Evolutionary conservation across 2,888 invertebrate species (phyloP), one percentile per base, ranked within the genome.

Genomic region (Tiliacea citrago): DNA sequence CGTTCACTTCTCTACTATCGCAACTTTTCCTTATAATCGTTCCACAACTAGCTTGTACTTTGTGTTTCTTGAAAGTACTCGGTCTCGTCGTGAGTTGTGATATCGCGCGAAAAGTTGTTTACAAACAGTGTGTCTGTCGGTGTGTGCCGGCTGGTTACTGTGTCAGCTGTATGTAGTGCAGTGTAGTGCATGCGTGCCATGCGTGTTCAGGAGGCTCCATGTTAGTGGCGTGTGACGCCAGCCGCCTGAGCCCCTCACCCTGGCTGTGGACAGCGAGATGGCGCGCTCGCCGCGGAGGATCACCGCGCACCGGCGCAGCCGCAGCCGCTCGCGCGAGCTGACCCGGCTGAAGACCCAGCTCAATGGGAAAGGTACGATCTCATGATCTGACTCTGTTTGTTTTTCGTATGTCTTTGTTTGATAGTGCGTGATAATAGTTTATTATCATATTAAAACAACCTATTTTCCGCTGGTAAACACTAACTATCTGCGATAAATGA

Each of bases 251-350:
- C 49, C 12, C 45, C 68, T 66, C 70, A 55, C 55, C 35, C 79
- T 73, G 77, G 77, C 77, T 63, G 77, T 73, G 77, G 81, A 80
- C 65, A 87, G 66, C 76, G 82, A 65, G 72, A 96, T 96, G 96
- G 95, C 96, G 82, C 94, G 96, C 49, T 96, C 96, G 35, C 96
- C 96, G 81, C 90, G 95, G 74, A 90, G 95, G 89, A 91, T 95
- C 66, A 88, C 94, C 13, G 93, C 94, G 24, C 93, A 93, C 73
- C 90, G 96, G 75, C 88, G 95, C 79, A 93, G 93, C 83, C 87
- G 95, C 79, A 95, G 95, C 90, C 92, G 93, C 29, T 94, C 95
- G 73, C 86, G 94, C 66, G 96, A 96, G 86, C 90, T 96, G 75
- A 86, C 92, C 77, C 90, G 96, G 47, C 88, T 96, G 60, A 89